These are phyloP conservation scores for Macquaria australasica DNA, from an alignment of 2,113 vertebrate species.

Conservation along the genomic window DNA sequence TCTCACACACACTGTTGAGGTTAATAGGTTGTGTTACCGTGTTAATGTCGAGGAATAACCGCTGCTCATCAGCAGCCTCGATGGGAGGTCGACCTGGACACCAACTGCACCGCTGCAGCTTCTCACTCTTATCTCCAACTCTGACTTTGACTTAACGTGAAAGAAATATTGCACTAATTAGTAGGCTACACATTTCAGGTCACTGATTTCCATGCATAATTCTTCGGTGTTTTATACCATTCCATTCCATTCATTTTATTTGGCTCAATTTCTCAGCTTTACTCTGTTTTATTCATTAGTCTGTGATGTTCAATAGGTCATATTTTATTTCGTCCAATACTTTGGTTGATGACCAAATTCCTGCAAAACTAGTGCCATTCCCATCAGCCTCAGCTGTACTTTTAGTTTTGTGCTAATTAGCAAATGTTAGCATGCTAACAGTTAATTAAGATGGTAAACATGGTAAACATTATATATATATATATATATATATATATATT, in stretches of 20 bases:
- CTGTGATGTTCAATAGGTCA: too few relatives aligned
- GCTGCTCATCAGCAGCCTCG: slow-evolving; percentile 8
- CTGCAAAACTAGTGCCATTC: too few relatives aligned
- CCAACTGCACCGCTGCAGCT: background rate
- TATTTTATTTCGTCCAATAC: too few relatives aligned
- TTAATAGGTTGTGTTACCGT: slow-evolving; percentile 59
- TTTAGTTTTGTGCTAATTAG: background rate
- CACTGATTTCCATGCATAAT: background rate
- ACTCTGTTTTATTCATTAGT: too few relatives aligned
- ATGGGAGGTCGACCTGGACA: background rate
- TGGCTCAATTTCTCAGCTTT: background rate
- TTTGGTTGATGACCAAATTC: too few relatives aligned
- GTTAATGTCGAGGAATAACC: slow-evolving; percentile 55
- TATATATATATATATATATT: too few relatives aligned
- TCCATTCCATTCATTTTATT: background rate
- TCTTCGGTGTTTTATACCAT: background rate
- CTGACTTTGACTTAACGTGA: background rate
- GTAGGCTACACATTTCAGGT: background rate
- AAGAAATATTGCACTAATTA: background rate
- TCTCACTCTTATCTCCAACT: background rate
- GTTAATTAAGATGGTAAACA: background rate
- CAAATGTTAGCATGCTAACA: background rate
- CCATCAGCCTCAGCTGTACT: too few relatives aligned
- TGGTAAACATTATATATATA: too few relatives aligned
- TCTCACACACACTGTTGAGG: slow-evolving; percentile 42